Evolutionary conservation across 1,140 invertebrate species (phyloP).

Genomic region (Zophobas morio): DNA sequence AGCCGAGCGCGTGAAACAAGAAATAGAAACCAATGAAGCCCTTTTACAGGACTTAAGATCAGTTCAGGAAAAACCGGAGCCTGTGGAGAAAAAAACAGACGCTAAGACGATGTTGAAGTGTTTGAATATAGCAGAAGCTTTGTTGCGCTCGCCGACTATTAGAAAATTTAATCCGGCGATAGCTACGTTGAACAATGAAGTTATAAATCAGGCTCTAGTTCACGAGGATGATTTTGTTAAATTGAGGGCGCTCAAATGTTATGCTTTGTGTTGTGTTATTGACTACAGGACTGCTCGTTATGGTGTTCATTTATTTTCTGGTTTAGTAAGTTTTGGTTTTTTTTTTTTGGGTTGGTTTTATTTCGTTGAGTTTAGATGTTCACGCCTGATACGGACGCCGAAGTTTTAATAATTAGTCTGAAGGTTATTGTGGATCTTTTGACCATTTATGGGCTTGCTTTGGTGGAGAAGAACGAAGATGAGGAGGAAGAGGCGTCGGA

Average conservation of each 20-base stretch:
- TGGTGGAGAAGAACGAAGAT: slow-evolving; percentile 51
- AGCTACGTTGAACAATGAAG: slow-evolving; percentile 50
- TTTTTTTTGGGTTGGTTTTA: neutral
- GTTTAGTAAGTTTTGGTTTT: slow-evolving; percentile 50
- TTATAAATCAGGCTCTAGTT: slow-evolving; percentile 50
- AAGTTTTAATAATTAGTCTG: slow-evolving; percentile 53
- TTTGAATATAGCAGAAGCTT: neutral
- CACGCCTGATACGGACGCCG: slow-evolving; percentile 49
- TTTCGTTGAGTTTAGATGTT: slow-evolving; percentile 47
- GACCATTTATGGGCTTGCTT: slow-evolving; percentile 53
- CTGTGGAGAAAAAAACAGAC: slow-evolving; percentile 2
- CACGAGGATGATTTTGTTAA: slow-evolving; percentile 51
- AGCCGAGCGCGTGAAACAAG: neutral
- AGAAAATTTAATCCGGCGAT: slow-evolving; percentile 46
- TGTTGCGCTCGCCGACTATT: slow-evolving; percentile 41
- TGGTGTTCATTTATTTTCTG: slow-evolving; percentile 58
- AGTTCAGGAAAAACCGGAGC: neutral
- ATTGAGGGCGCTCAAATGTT: slow-evolving; percentile 55
- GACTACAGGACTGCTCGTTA: slow-evolving; percentile 52
- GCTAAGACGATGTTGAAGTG: neutral
- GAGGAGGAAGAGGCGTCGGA: slow-evolving; percentile 49
- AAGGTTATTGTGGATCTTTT: slow-evolving; percentile 53
- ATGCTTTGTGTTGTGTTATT: slow-evolving; percentile 54
- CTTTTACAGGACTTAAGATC: neutral
- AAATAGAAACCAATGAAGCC: neutral